Conservation (phyloP, 1,140 invertebrate species). For the Bombus huntii region DNA sequence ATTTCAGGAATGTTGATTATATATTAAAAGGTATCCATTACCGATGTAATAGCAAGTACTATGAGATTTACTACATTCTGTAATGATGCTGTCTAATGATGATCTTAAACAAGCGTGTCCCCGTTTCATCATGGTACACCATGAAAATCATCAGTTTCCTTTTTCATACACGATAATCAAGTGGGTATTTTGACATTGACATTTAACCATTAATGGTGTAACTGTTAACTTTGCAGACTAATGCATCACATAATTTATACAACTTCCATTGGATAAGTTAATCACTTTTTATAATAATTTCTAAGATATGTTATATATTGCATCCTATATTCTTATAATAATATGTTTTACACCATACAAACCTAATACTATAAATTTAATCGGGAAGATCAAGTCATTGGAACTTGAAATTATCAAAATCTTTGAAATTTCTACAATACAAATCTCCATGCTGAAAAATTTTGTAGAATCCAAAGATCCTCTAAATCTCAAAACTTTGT, state of each 20-base stretch:
- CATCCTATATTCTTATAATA: too few species aligned
- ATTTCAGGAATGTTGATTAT: background rate
- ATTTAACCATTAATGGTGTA: slow-evolving; percentile 20
- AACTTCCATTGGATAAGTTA: too few species aligned
- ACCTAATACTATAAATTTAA: too few species aligned
- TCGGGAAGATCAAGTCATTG: too few species aligned
- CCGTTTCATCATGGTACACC: background rate
- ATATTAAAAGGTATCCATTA: slow-evolving; percentile 12
- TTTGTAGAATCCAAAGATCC: too few species aligned
- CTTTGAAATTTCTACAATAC: too few species aligned
- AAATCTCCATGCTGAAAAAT: too few species aligned
- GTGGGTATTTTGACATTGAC: slow-evolving; percentile 40
- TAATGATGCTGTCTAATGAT: slow-evolving; percentile 3
- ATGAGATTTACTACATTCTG: background rate
- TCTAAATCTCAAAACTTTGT: too few species aligned
- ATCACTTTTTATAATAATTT: background rate
- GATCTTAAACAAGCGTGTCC: slow-evolving; percentile 24
- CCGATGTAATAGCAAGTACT: background rate
- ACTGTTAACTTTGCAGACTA: slow-evolving; percentile 13
- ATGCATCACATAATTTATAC: background rate
- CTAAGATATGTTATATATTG: background rate
- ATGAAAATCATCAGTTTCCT: slow-evolving; percentile 45
- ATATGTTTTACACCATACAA: too few species aligned
- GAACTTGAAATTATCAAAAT: too few species aligned
- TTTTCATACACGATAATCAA: slow-evolving; percentile 26